Evolutionary conservation across 2,113 vertebrate genomes (phyloP).

Genomic region (Nettapus auritus): DNA sequence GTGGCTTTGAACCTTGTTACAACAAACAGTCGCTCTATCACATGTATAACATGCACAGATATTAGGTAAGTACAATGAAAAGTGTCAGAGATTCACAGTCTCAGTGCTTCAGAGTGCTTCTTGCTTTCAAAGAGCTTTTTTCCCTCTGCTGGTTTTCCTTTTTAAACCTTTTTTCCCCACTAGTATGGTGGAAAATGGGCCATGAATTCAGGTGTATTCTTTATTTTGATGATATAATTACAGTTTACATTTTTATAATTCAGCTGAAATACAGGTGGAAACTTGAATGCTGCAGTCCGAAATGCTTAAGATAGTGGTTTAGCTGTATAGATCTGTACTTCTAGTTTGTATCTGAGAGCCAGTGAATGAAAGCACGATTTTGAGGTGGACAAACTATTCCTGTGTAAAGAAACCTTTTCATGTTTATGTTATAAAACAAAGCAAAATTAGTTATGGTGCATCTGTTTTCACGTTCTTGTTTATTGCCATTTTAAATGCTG

Average conservation of each 20-base stretch:
- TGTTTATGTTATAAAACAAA: not conserved
- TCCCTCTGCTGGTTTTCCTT: not conserved
- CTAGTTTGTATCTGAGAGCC: not conserved
- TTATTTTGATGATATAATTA: not conserved
- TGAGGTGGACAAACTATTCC: not conserved
- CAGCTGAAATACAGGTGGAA: not conserved
- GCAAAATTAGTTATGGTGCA: not conserved
- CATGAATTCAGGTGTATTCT: not conserved
- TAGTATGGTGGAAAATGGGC: not conserved
- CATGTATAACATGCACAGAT: slow-evolving; percentile 86
- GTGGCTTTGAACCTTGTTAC: slow-evolving; percentile 85
- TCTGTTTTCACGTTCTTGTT: not conserved
- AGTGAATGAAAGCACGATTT: not conserved
- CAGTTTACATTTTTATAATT: not conserved
- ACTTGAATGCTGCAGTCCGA: not conserved
- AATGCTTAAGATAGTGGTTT: not conserved
- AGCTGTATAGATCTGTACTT: not conserved
- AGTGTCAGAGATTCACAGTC: not conserved
- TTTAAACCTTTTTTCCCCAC: not conserved
- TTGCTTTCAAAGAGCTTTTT: not conserved
- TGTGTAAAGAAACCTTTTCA: not conserved
- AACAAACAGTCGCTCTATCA: slow-evolving; percentile 78
- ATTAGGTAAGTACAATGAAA: slow-evolving; percentile 75
- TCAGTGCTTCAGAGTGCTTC: not conserved
- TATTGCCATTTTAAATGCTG: not conserved